Percentiles rank a stretch among this genome's conserved stretches.
phyloP scores from a whole-genome alignment of 2,888 invertebrate genomes.

The Synergus gifuensis region DNA sequence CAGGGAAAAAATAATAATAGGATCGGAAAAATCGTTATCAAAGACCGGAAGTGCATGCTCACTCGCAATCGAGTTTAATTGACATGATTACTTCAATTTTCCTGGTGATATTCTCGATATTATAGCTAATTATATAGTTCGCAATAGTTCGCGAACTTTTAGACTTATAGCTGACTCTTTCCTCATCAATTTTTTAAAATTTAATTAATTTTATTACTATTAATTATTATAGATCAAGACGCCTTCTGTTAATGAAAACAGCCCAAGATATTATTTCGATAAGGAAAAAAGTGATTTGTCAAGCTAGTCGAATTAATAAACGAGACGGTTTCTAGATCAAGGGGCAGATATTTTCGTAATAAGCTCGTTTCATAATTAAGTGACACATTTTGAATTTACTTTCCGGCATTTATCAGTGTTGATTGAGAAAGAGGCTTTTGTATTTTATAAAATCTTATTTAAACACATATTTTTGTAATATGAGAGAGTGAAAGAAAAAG shows the following conservation, averaged over 20 bases:
- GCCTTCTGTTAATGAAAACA: neutral
- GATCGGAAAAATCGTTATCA: neutral
- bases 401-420: neutral
- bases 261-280: neutral
- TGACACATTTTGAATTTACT: neutral
- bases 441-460: neutral
- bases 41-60: constrained; percentile 59
- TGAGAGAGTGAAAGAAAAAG: neutral
- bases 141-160: constrained; percentile 50
- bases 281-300: neutral
- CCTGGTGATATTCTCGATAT: constrained; percentile 54
- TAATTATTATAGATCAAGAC: neutral
- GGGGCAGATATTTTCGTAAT: neutral
- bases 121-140: constrained; percentile 51
- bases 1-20: neutral
- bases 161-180: constrained; percentile 53
- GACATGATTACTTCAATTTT: constrained; percentile 54
- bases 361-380: neutral
- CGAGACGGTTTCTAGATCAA: neutral
- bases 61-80: constrained; percentile 57
- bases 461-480: no score
- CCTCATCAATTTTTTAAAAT: constrained; percentile 50
- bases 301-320: neutral
- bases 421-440: neutral
- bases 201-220: neutral